A percentile compares a stretch with the other conserved stretches of the same genome.
These are phyloP conservation scores for Lamproptera curius DNA, from an alignment of 2,888 invertebrate species.

Conservation along the genomic window DNA sequence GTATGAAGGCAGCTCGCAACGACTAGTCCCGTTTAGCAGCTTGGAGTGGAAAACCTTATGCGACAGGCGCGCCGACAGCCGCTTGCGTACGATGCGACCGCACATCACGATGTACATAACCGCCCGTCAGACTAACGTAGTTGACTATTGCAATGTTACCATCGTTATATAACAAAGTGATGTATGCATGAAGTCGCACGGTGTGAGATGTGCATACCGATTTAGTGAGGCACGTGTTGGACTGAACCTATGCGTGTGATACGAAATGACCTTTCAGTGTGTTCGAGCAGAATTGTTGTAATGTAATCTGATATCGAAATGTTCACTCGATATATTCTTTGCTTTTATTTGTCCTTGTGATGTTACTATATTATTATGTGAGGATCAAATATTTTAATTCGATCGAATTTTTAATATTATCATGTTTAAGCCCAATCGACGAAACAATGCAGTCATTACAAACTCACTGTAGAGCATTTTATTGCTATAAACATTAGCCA, in stretches of 20 bases:
- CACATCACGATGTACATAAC: slow-evolving; percentile 66
- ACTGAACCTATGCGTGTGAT: slow-evolving; percentile 53
- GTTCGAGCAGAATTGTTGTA: slow-evolving; percentile 26
- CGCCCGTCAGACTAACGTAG: slow-evolving; percentile 59
- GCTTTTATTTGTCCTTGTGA: neutral
- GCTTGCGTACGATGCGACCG: slow-evolving; percentile 57
- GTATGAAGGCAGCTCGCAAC: slow-evolving; percentile 57
- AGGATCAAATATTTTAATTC: neutral
- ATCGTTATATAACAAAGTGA: slow-evolving; percentile 48
- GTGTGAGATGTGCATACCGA: slow-evolving; percentile 55
- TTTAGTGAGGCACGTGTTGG: slow-evolving; percentile 56
- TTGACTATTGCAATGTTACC: slow-evolving; percentile 60
- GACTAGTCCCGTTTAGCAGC: slow-evolving; percentile 60
- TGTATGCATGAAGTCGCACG: slow-evolving; percentile 68
- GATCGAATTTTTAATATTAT: neutral
- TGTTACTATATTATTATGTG: slow-evolving; percentile 18
- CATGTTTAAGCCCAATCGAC: neutral
- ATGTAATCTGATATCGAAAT: neutral
- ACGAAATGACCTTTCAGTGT: slow-evolving; percentile 30
- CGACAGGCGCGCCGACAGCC: slow-evolving; percentile 64
- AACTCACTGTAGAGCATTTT: slow-evolving; percentile 6
- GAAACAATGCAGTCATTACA: slow-evolving; percentile 16
- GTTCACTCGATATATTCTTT: slow-evolving; percentile 2
- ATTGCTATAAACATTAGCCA: slow-evolving; percentile 7
- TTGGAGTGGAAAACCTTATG: slow-evolving; percentile 71